A percentile compares a stretch with the other conserved stretches of the same genome.
Conservation (phyloP, 1,140 invertebrate genomes). For the Halictus rubicundus region DNA sequence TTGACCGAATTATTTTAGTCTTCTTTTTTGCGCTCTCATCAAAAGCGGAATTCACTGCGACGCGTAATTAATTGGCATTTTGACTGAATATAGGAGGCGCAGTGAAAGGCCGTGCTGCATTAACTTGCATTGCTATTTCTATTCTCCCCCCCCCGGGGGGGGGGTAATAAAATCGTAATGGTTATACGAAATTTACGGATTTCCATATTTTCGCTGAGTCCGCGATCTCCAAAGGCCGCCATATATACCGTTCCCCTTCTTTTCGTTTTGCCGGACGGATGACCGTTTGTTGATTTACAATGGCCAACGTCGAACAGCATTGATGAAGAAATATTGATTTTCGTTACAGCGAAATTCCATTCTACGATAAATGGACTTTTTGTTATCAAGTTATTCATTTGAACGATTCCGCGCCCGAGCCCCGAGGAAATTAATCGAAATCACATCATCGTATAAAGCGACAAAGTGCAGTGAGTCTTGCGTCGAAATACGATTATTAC, state of each 20-base stretch:
- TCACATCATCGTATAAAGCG: no score
- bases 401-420: not conserved
- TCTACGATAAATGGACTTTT: not conserved
- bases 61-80: not conserved
- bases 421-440: no score
- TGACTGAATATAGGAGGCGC: not conserved
- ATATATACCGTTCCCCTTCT: not conserved
- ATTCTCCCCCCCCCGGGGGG: not conserved
- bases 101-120: not conserved
- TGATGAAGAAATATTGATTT: not conserved
- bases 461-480: no score
- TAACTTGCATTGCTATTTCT: not conserved
- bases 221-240: not conserved
- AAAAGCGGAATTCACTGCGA: no score
- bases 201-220: not conserved
- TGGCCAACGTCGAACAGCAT: not conserved
- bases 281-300: conserved; percentile 12
- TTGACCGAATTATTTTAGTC: not conserved
- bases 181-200: conserved; percentile 2
- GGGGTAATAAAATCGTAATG: conserved; percentile 3
- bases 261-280: not conserved
- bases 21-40: not conserved
- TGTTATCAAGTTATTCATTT: not conserved
- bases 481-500: no score
- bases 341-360: not conserved